Evolutionary conservation across 2,797 vertebrate genomes (phyloP), one percentile per base, ranked within the genome.

Genomic region (Pyrocephalus nanus): DNA sequence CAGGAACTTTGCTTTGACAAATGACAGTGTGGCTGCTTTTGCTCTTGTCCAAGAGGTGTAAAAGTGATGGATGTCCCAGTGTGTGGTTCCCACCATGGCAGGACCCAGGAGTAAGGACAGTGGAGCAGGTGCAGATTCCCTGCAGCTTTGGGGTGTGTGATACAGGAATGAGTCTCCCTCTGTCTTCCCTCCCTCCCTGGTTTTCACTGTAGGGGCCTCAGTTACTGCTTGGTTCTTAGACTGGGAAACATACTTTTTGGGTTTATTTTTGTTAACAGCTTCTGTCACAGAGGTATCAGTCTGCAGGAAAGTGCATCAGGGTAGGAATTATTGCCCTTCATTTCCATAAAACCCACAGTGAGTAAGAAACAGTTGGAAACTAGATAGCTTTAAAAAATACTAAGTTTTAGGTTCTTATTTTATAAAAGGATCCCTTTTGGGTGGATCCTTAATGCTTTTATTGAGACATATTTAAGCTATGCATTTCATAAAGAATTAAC

Each of bases 401-500:
- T 11, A 64, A n/a, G 11, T 42, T 74, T 80, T 80, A 65, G 19
- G 27, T 83, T 57, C 21, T 72, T 84, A 18, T n/a, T 91, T 88
- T 91, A 27, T 71, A 66, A 54, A 79, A 62, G 4, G 18, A 40
- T 69, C 36, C 15, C n/a, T 86, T 95, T 69, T 61, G 54, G 30
- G 26, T 72, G 58, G 50, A 34, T 90, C 22, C 22, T 74, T 86
- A 93, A 32, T 86, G 62, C 69, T 88, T 88, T 23, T 73, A n/a
- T 76, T 66, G 70, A 86, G 85, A 48, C 48, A 15, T 67, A 38
- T 67, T 91, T 79, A 83, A 94, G 53, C 60, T 90, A 3, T 45
- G 21, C 51, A n/a, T 55, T 92, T 91, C 73, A 65, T 88, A 51
- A 51, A 92, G 81, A 95, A 80, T 91, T 88, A 94, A 84, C 86